Conservation (phyloP, 2,888 invertebrate genomes). For the Drosophila leonis region DNA sequence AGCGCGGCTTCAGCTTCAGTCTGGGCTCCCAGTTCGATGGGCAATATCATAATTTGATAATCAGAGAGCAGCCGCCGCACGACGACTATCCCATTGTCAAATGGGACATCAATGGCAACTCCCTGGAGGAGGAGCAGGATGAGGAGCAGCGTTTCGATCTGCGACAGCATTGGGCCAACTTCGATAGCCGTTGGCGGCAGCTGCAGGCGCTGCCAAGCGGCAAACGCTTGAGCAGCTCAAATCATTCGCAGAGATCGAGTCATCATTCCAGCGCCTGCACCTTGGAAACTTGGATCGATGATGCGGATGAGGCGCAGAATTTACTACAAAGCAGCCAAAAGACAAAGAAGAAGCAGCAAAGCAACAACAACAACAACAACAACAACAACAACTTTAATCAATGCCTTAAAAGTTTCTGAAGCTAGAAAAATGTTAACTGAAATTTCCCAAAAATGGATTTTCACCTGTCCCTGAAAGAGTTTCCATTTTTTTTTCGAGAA, state of each 20-base stretch:
- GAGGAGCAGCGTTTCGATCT: constrained; percentile 76
- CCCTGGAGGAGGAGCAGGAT: constrained; percentile 81
- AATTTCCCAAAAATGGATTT: constrained; percentile 8
- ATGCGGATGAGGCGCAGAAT: constrained; percentile 72
- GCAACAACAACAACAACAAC: constrained; percentile 21
- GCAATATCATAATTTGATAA: constrained; percentile 80
- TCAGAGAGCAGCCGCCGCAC: constrained; percentile 78
- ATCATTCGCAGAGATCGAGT: constrained; percentile 77
- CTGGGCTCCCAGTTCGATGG: constrained; percentile 79
- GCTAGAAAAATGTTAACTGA: constrained; percentile 2
- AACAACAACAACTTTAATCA: constrained; percentile 57
- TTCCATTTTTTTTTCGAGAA: constrained; percentile 51
- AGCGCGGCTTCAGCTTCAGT: constrained; percentile 74
- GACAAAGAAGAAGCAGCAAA: constrained; percentile 9
- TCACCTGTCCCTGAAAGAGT: constrained; percentile 10
- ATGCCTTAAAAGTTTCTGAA: constrained; percentile 80
- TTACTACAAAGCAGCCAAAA: constrained; percentile 40
- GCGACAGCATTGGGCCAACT: constrained; percentile 72
- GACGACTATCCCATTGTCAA: constrained; percentile 78
- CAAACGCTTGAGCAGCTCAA: constrained; percentile 54
- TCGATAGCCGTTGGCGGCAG: constrained; percentile 77
- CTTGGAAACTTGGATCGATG: constrained; percentile 85
- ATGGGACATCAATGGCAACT: constrained; percentile 84
- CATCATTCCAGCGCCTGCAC: constrained; percentile 84
- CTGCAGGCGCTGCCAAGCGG: constrained; percentile 44